phyloP scores from a whole-genome alignment of 2,888 invertebrate genomes.

The Leptopterna dolabrata region DNA sequence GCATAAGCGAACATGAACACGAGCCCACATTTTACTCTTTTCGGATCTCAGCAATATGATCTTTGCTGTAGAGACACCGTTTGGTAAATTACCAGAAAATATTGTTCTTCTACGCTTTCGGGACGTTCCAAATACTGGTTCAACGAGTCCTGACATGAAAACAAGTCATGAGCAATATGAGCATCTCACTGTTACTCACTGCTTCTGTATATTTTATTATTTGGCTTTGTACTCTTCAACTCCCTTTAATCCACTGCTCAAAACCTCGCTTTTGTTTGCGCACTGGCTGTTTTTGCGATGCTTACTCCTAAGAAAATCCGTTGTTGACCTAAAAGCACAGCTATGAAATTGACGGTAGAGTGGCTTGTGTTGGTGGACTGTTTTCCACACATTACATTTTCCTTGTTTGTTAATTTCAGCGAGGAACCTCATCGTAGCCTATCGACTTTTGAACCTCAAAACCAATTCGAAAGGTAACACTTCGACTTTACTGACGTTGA shows the following conservation, averaged over 20 bases:
- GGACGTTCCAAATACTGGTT: background rate
- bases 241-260: background rate
- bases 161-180: background rate
- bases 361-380: background rate
- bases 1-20: background rate
- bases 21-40: background rate
- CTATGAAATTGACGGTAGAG: background rate
- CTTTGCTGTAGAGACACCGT: too few species aligned
- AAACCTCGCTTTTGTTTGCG: background rate
- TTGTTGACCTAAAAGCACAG: background rate
- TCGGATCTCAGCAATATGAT: background rate
- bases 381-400: background rate
- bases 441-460: constrained; percentile 29
- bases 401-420: constrained; percentile 18
- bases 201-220: background rate
- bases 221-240: too few species aligned
- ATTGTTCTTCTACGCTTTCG: background rate
- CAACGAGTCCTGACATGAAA: background rate
- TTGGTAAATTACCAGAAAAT: background rate
- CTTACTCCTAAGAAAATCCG: background rate
- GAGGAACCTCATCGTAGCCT: constrained; percentile 31
- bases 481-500: constrained; percentile 30
- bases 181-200: background rate
- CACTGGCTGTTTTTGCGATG: background rate
- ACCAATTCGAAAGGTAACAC: constrained; percentile 25